phyloP scores from a whole-genome alignment of 2,888 invertebrate species.

The Drosophila anomalipes region DNA sequence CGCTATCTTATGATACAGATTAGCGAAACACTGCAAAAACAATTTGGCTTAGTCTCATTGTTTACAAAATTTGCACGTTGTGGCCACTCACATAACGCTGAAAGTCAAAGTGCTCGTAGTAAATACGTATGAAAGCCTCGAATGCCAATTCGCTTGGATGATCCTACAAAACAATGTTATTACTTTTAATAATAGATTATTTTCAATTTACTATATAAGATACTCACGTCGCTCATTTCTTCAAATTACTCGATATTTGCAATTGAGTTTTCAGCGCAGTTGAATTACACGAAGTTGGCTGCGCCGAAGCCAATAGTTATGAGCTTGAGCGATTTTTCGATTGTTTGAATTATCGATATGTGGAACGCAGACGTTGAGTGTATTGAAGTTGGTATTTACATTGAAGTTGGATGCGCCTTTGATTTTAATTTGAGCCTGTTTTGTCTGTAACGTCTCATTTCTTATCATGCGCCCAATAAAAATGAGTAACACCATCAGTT shows the following conservation, averaged over 20 bases:
- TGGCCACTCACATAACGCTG: neutral
- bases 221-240: neutral
- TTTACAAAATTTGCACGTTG: neutral
- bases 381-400: neutral
- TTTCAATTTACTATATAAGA: neutral
- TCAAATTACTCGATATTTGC: neutral
- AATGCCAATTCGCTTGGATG: slow-evolving; percentile 1
- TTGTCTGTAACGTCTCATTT: neutral
- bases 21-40: neutral
- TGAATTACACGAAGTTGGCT: neutral
- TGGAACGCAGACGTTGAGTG: neutral
- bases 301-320: neutral
- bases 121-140: neutral
- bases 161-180: neutral
- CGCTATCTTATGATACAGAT: neutral
- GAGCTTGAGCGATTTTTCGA: neutral
- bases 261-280: neutral
- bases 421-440: neutral
- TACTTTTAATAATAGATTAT: neutral
- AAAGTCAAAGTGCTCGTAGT: neutral
- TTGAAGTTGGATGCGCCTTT: neutral
- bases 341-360: neutral
- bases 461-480: neutral
- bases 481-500: neutral
- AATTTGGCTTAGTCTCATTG: neutral